phyloP scores from a whole-genome alignment of 2,113 vertebrate genomes.

The Laterallus jamaicensis region DNA sequence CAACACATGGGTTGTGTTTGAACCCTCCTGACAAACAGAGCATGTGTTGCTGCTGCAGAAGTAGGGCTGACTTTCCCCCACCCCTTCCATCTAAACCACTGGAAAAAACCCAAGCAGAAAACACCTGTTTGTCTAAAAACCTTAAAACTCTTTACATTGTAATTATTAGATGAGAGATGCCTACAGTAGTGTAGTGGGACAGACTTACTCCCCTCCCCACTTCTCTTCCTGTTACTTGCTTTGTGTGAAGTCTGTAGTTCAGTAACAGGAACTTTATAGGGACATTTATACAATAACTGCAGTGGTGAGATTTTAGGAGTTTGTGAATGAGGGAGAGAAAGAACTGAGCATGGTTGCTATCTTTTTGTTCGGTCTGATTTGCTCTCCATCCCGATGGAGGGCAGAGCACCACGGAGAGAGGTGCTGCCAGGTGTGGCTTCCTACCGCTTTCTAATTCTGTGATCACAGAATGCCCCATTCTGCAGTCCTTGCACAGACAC shows the following conservation, averaged over 20 bases:
- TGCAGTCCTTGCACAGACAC: slow-evolving; percentile 7
- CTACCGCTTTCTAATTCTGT: slow-evolving; percentile 44
- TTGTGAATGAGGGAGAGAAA: background rate
- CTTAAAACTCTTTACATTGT: background rate
- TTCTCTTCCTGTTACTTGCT: background rate
- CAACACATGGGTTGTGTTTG: background rate
- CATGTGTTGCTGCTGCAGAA: background rate
- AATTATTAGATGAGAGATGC: background rate
- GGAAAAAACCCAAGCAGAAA: background rate
- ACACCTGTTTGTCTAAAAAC: background rate
- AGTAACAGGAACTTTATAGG: background rate
- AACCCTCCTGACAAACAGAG: background rate
- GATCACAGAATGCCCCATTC: slow-evolving; percentile 24
- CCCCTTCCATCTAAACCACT: background rate
- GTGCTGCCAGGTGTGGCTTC: slow-evolving; percentile 57
- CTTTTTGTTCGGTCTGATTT: background rate
- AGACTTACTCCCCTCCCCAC: too few relatives aligned
- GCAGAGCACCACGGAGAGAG: slow-evolving; percentile 9
- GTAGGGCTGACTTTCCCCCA: background rate
- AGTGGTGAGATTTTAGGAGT: background rate
- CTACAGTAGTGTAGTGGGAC: background rate
- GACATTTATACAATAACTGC: background rate
- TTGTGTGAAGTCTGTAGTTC: background rate
- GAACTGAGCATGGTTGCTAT: background rate
- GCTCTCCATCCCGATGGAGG: background rate